Evolutionary conservation across 2,888 invertebrate species (phyloP), one percentile per base, ranked within the genome.

Genomic region (Terebella lapidaria): DNA sequence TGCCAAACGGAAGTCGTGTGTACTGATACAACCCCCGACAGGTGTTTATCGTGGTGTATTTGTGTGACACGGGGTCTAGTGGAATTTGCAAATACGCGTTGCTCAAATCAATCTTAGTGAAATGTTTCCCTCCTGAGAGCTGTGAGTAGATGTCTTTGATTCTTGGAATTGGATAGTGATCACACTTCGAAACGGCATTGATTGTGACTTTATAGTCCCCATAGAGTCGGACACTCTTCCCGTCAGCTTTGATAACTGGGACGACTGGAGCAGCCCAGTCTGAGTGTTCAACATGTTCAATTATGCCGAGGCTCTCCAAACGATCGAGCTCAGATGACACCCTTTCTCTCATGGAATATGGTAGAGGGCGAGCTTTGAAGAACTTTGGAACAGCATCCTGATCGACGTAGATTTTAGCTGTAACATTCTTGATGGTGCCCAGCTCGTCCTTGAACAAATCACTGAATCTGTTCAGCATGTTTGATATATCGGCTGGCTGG

Each of bases 351-450:
- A 64, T 53, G 4, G 59, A 56, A 51, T 61, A 68, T 18, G 65
- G 64, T 18, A 69, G 65, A 22, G 66, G 49, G 47, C 66, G 57
- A 15, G 69, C 66, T 35, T 70, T 70, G n/a, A 57, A 49, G 46
- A 66, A 70, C 52, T 59, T 63, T 5, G 64, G 65, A 4, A 27
- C 54, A 2, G 60, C 52, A 29, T 58, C 58, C 0, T 57, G 57
- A 29, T 61, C 58, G n/a, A 62, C 25, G 18, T 30, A 51, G 10
- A 69, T 27, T 26, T 60, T 53, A 2, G 54, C 58, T 3, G 18
- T 20, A 1, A 54, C 49, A 20, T 42, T 35, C n/a, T 60, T 46
- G 25, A 59, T 5, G 18, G 26, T 27, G 2, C 57, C 59, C 26
- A 56, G 57, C 15, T 26, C 47, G 15, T 57, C 55, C 18, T 18